Evolutionary conservation across 2,113 vertebrate species (phyloP).

Genomic region (Labrus mixtus): DNA sequence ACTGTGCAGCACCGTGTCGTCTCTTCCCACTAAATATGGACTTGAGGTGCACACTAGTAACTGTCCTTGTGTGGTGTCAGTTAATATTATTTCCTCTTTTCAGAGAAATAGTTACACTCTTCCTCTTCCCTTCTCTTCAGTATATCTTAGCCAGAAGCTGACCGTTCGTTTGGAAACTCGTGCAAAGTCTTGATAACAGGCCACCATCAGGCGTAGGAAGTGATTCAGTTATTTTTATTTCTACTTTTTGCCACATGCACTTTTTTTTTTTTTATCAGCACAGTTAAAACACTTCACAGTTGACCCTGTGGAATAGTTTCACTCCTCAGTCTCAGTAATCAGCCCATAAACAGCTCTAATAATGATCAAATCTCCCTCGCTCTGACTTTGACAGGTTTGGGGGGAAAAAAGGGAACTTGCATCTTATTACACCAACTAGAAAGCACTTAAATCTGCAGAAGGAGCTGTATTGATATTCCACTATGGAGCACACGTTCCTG

Average conservation of each 20-base stretch:
- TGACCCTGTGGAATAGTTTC: slow-evolving; percentile 66
- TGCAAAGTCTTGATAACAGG: slow-evolving; percentile 73
- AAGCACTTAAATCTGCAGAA: slow-evolving; percentile 71
- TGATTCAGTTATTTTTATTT: slow-evolving; percentile 78
- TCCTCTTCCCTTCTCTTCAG: slow-evolving; percentile 52
- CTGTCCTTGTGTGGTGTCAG: slow-evolving; percentile 36
- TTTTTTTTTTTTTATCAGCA: slow-evolving; percentile 28
- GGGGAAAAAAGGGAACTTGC: slow-evolving; percentile 64
- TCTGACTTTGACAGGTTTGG: slow-evolving; percentile 74
- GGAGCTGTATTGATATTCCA: slow-evolving; percentile 75
- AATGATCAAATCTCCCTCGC: slow-evolving; percentile 71
- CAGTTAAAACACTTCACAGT: slow-evolving; percentile 56
- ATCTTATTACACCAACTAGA: slow-evolving; percentile 67
- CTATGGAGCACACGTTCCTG: slow-evolving; percentile 61
- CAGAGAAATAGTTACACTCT: slow-evolving; percentile 8
- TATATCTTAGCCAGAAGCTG: slow-evolving; percentile 63
- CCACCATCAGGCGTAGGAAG: slow-evolving; percentile 69
- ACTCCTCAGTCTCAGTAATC: slow-evolving; percentile 56
- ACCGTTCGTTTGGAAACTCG: slow-evolving; percentile 68
- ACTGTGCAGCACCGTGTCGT: background rate
- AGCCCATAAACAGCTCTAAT: slow-evolving; percentile 65
- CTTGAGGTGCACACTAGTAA: background rate
- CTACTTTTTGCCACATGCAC: slow-evolving; percentile 44
- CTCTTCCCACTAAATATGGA: background rate
- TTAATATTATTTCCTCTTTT: slow-evolving; percentile 53